Conservation (phyloP, 2,797 vertebrate species). For the Eptatretus atami region DNA sequence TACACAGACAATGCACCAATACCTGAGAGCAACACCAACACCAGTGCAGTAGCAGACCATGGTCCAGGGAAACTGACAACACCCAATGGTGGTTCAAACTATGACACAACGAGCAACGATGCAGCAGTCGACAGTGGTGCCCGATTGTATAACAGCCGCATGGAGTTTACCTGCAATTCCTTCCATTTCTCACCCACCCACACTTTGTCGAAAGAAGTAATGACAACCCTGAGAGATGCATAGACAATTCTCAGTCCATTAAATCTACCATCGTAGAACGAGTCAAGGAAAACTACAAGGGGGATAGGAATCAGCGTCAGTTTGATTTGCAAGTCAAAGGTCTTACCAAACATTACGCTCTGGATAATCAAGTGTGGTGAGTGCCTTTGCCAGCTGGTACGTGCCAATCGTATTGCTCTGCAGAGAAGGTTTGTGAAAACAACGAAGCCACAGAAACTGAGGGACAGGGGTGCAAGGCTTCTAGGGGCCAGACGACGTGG, state of each 20-base stretch:
- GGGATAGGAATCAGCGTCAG: slow-evolving; percentile 84
- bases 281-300: slow-evolving; percentile 63
- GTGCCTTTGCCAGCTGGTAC: slow-evolving; percentile 79
- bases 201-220: slow-evolving; percentile 92
- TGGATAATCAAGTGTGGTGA: slow-evolving; percentile 90
- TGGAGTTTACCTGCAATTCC: slow-evolving; percentile 89
- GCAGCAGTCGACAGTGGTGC: slow-evolving; percentile 67
- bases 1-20: slow-evolving; percentile 81
- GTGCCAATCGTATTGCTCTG: slow-evolving; percentile 87
- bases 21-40: slow-evolving; percentile 56
- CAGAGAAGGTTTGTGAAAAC: slow-evolving; percentile 82
- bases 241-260: slow-evolving; percentile 44
- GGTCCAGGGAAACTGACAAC: slow-evolving; percentile 62
- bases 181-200: slow-evolving; percentile 93
- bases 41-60: slow-evolving; percentile 40
- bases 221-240: slow-evolving; percentile 53
- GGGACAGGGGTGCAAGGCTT: slow-evolving; percentile 31
- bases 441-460: slow-evolving; percentile 91
- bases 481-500: slow-evolving; percentile 37
- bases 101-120: slow-evolving; percentile 37
- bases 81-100: slow-evolving; percentile 58
- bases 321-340: slow-evolving; percentile 46
- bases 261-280: slow-evolving; percentile 77
- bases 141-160: slow-evolving; percentile 92
- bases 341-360: slow-evolving; percentile 47